phyloP scores from a whole-genome alignment of 1,140 invertebrate genomes.

The Lamellibrachia luymesi region DNA sequence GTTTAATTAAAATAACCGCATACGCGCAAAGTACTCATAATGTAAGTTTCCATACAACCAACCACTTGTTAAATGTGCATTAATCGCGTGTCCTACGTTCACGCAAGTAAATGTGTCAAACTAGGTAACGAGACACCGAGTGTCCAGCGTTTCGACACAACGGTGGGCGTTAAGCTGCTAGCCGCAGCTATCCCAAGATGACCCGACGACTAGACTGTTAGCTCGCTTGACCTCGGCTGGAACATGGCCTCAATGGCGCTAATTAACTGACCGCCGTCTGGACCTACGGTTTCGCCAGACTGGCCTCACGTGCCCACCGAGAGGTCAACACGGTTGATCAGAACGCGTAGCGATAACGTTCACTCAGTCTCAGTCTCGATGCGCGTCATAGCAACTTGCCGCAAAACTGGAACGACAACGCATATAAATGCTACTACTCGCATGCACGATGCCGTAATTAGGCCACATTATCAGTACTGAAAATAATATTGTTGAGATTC shows the following conservation, averaged over 20 bases:
- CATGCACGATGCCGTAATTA: background rate
- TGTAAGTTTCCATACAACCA: background rate
- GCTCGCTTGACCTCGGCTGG: background rate
- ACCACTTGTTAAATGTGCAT: background rate
- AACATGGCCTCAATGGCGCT: background rate
- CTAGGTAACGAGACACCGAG: background rate
- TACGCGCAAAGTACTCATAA: background rate
- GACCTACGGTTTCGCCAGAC: background rate
- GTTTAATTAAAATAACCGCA: background rate
- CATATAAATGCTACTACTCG: background rate
- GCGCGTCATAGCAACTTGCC: background rate
- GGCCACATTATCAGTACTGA: background rate
- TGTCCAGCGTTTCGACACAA: background rate
- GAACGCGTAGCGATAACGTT: background rate
- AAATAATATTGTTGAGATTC: background rate
- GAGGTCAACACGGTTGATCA: background rate
- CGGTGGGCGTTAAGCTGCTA: background rate
- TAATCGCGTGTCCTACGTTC: background rate
- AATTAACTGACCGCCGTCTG: conserved; percentile 3
- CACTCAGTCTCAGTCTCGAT: background rate
- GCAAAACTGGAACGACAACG: background rate
- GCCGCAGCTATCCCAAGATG: background rate
- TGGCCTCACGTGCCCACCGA: background rate
- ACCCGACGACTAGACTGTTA: background rate
- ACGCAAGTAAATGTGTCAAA: background rate